Percentiles rank a stretch among this genome's conserved stretches.
Conservation (phyloP, 2,888 invertebrate genomes). For the Ichneumoninae sp. region DNA sequence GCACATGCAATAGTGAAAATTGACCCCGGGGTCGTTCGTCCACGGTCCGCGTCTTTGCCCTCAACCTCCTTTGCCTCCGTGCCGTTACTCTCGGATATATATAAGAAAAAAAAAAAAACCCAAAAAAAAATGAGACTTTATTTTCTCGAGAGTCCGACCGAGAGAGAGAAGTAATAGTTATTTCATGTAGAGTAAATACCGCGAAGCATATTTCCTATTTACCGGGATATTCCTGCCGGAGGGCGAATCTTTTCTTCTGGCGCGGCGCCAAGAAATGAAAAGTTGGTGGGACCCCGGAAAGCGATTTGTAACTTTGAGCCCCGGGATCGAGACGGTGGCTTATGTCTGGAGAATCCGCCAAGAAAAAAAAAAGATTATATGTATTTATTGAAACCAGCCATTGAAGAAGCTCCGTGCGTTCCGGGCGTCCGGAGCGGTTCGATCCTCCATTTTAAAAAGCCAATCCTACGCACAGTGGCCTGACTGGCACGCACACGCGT, state of each 20-base stretch:
- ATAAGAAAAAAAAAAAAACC: constrained; percentile 7
- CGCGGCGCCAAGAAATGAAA: constrained; percentile 49
- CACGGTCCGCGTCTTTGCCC: background rate
- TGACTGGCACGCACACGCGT: constrained; percentile 36
- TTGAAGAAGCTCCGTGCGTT: background rate
- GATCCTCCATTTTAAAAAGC: constrained; percentile 62
- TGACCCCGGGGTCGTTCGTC: background rate
- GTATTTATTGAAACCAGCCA: background rate
- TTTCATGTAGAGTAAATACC: background rate
- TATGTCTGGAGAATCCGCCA: constrained; percentile 26
- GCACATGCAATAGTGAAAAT: background rate
- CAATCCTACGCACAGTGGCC: constrained; percentile 49
- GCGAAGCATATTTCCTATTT: constrained; percentile 30
- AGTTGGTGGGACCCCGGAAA: constrained; percentile 37
- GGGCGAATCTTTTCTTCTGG: constrained; percentile 51
- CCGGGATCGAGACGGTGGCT: constrained; percentile 23
- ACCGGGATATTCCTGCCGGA: constrained; percentile 51
- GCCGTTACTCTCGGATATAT: background rate
- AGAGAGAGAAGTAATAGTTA: constrained; percentile 26
- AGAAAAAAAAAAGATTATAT: background rate
- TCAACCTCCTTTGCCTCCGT: background rate
- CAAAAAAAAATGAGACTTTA: background rate
- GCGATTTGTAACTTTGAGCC: constrained; percentile 45
- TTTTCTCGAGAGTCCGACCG: background rate
- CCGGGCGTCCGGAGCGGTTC: constrained; percentile 13